Evolutionary conservation across 2,797 vertebrate genomes (phyloP).

Genomic region (Mormyrus hasselquistii): DNA sequence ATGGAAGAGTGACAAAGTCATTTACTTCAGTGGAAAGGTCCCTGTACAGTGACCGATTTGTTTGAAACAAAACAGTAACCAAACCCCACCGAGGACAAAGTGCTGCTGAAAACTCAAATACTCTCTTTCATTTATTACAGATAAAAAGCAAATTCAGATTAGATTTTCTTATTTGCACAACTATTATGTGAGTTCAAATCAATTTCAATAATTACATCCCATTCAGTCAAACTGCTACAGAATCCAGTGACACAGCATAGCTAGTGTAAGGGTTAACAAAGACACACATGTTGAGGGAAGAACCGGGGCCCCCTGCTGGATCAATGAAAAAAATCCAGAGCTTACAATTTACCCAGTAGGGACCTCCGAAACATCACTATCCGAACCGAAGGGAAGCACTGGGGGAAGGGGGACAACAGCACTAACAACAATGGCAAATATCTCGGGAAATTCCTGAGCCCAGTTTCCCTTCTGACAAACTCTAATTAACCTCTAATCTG

Average conservation of each 20-base stretch:
- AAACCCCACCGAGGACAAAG: neutral
- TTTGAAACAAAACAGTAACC: neutral
- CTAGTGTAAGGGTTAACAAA: neutral
- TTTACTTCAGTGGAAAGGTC: neutral
- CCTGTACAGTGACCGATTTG: neutral
- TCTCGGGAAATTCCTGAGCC: neutral
- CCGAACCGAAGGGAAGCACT: neutral
- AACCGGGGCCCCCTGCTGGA: neutral
- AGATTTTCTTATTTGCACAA: neutral
- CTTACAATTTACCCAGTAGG: neutral
- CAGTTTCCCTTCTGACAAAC: neutral
- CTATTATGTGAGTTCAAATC: neutral
- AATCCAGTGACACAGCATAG: neutral
- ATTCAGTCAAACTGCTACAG: neutral
- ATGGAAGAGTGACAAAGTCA: neutral
- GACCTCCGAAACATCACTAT: neutral
- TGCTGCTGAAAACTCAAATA: neutral
- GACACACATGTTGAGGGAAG: neutral
- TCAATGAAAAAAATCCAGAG: neutral
- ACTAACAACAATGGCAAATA: neutral
- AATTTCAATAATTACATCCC: neutral
- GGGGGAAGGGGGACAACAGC: neutral
- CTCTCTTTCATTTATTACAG: neutral
- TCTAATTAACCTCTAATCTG: slow-evolving; percentile 11
- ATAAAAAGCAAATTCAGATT: neutral